phyloP scores from a whole-genome alignment of 2,888 invertebrate genomes.

The Sarcophaga rosellei region DNA sequence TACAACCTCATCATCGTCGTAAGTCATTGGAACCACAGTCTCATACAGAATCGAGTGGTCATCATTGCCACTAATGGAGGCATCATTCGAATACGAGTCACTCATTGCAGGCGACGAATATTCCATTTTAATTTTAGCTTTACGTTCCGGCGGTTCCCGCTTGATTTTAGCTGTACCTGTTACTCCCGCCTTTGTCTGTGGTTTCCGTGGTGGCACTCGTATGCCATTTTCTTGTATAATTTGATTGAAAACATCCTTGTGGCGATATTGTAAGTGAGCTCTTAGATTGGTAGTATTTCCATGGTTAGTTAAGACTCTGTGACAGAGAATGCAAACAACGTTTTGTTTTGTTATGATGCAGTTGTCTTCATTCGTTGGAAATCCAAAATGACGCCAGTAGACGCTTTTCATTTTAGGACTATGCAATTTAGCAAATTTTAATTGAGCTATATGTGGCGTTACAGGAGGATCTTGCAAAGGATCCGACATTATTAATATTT shows the following conservation, averaged over 20 bases:
- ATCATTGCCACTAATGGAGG: slow-evolving; percentile 69
- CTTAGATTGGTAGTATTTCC: slow-evolving; percentile 80
- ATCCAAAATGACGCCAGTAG: slow-evolving; percentile 81
- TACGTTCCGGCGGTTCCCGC: slow-evolving; percentile 36
- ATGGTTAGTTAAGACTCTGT: slow-evolving; percentile 78
- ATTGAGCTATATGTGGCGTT: slow-evolving; percentile 62
- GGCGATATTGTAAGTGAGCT: slow-evolving; percentile 79
- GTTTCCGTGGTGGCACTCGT: slow-evolving; percentile 76
- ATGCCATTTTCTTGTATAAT: slow-evolving; percentile 77
- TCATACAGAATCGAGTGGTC: slow-evolving; percentile 76
- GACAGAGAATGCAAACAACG: slow-evolving; percentile 79
- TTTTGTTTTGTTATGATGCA: slow-evolving; percentile 80
- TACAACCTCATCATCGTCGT: slow-evolving; percentile 75
- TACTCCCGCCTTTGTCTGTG: slow-evolving; percentile 70
- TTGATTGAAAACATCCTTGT: slow-evolving; percentile 77
- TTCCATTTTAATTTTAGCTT: slow-evolving; percentile 68
- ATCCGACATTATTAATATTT: slow-evolving; percentile 62
- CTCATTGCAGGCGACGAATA: slow-evolving; percentile 31
- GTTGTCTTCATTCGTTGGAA: slow-evolving; percentile 79
- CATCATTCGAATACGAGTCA: slow-evolving; percentile 69
- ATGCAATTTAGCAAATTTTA: slow-evolving; percentile 78
- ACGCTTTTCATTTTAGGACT: slow-evolving; percentile 81
- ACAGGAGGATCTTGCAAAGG: slow-evolving; percentile 67
- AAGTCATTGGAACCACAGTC: slow-evolving; percentile 78
- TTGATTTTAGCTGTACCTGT: slow-evolving; percentile 50